These are phyloP conservation scores for Leuciscus waleckii DNA, from an alignment of 2,797 vertebrate genomes.

Conservation along the genomic window DNA sequence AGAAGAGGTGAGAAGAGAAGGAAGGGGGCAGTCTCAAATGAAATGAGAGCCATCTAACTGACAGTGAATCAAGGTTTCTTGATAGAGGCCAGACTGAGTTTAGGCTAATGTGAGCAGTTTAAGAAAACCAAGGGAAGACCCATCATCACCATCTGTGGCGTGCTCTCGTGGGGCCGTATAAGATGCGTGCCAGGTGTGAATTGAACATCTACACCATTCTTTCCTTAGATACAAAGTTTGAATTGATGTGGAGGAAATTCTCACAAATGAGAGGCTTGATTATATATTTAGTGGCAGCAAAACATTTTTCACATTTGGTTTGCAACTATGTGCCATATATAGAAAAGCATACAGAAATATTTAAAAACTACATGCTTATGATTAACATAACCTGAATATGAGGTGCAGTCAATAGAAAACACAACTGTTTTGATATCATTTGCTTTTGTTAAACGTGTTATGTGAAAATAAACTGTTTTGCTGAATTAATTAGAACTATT, in stretches of 20 bases:
- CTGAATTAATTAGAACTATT: background rate
- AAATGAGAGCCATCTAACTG: conserved; percentile 38
- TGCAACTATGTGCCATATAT: background rate
- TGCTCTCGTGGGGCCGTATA: background rate
- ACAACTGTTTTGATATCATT: background rate
- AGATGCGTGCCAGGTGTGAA: background rate
- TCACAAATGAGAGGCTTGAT: background rate
- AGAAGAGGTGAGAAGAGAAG: conserved; percentile 17
- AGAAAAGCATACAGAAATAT: background rate
- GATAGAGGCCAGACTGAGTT: conserved; percentile 34
- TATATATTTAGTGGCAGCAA: background rate
- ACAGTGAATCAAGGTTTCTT: conserved; percentile 24
- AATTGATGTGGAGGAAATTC: background rate
- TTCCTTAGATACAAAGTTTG: background rate
- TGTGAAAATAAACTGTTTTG: background rate
- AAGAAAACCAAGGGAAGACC: conserved; percentile 12
- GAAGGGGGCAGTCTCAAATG: conserved; percentile 24
- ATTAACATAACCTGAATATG: background rate
- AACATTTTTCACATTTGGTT: background rate
- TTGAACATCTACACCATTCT: background rate
- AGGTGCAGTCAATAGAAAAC: background rate
- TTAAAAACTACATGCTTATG: background rate
- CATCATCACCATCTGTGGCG: background rate
- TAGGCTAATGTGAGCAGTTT: background rate
- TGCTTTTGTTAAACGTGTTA: background rate